Conservation (phyloP, 2,113 vertebrate species). For the Tringa solitaria region DNA sequence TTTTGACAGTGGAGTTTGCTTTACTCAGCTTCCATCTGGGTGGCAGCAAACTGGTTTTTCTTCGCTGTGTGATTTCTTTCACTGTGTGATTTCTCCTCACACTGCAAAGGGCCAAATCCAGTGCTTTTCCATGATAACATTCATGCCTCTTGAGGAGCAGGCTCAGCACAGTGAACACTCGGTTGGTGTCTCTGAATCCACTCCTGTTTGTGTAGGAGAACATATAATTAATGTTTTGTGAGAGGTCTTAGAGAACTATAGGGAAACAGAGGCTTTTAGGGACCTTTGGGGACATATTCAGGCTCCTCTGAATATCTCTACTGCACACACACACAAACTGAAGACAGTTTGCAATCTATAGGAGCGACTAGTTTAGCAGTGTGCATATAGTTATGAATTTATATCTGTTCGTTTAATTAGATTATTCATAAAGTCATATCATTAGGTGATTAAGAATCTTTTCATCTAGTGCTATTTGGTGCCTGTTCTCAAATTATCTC, state of each 20-base stretch:
- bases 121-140: not conserved
- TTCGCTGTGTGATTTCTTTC: not conserved
- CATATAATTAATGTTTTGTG: not conserved
- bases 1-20: not conserved
- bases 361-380: not conserved
- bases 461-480: not conserved
- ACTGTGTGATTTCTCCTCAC: not conserved
- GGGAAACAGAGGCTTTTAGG: not conserved
- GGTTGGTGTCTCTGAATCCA: not conserved
- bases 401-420: not conserved
- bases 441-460: not conserved
- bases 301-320: not conserved
- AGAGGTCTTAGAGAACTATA: not conserved
- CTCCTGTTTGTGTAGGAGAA: not conserved
- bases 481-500: not conserved
- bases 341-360: not conserved
- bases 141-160: not conserved
- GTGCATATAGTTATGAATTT: not conserved
- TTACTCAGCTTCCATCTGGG: not conserved
- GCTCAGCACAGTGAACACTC: not conserved
- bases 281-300: not conserved
- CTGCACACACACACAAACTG: not conserved
- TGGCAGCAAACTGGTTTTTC: not conserved
- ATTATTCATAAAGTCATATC: not conserved
- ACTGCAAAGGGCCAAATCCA: not conserved